phyloP scores from a whole-genome alignment of 2,888 invertebrate species.

The Aplocera efformata region DNA sequence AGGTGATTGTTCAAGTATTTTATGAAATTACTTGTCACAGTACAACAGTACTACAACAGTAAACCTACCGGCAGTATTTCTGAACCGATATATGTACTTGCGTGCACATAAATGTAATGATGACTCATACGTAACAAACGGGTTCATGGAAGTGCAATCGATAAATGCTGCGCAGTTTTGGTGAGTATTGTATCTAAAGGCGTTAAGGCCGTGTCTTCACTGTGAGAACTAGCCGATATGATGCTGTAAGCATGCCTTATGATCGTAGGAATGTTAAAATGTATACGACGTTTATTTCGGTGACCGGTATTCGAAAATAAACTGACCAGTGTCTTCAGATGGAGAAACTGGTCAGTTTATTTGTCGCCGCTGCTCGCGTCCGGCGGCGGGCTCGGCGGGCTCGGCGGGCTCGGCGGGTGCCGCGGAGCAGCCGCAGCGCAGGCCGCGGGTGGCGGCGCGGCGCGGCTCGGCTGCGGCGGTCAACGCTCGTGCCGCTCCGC shows the following conservation, averaged over 20 bases:
- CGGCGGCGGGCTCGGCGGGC: no score
- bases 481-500: slow-evolving; percentile 70
- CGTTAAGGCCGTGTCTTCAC: no score
- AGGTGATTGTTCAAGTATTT: no score
- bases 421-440: no score
- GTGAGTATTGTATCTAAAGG: not conserved
- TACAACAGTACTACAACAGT: no score
- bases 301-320: slow-evolving; percentile 1
- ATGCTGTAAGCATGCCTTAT: no score
- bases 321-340: not conserved
- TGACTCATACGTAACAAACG: slow-evolving; percentile 9
- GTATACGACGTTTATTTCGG: not conserved
- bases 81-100: slow-evolving; percentile 1
- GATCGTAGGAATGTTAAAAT: slow-evolving; percentile 1
- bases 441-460: slow-evolving; percentile 34
- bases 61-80: slow-evolving; percentile 1
- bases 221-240: no score
- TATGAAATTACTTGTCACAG: no score
- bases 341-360: no score
- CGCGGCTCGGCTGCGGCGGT: slow-evolving; percentile 47
- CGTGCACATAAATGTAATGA: slow-evolving; percentile 8
- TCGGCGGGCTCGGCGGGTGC: slow-evolving; percentile 53
- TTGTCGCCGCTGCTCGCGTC: no score
- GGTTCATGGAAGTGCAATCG: slow-evolving; percentile 38
- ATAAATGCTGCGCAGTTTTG: slow-evolving; percentile 13